Evolutionary conservation across 2,888 invertebrate species (phyloP), one percentile per base, ranked within the genome.

Genomic region (Tetanocera ferruginea): DNA sequence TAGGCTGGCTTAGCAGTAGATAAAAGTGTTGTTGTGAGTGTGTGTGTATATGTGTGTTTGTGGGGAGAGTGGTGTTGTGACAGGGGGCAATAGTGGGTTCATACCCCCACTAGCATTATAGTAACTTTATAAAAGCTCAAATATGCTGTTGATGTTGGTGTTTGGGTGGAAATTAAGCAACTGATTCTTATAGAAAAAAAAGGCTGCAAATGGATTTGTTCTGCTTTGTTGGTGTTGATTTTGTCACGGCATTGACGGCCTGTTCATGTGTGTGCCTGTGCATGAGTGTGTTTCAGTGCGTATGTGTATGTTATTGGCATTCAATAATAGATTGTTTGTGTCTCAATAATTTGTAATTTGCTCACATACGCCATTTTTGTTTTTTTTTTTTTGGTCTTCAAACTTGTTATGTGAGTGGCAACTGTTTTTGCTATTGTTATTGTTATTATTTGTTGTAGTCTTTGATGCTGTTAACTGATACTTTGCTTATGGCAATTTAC

Each of bases 281-380:
- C 19, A 11, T 34, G 25, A 4, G 17, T 23, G 19, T 6, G 19
- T 9, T 66, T 6, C 31, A 66, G 31, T 66, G 37, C 37, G 34
- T 66, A 17, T 67, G 67, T 67, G 23, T 37, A 8, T 66, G 66
- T 34, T 37, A 0, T 17, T 23, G 19, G 14, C 17, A 2, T 66
- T n/a, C 31, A 37, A 66, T 66, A 66, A 66, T 66, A 66, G 31
- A 66, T 66, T 66, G 28, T 64, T 64, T 31, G n/a, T 66, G 31
- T 9, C 17, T 37, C 31, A 28, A 34, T 37, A 28, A 66, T 66
- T 66, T 66, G 64, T 66, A 66, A 31, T 66, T n/a, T 5, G 31
- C 64, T 37, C 64, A 66, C 64, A 34, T 37, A 31, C 55, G 55
- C 55, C 52, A 52, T 52, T 52, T 52, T 52, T 17, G n/a, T 19